Evolutionary conservation across 2,888 invertebrate species (phyloP).

Genomic region (Platycheirus albimanus): DNA sequence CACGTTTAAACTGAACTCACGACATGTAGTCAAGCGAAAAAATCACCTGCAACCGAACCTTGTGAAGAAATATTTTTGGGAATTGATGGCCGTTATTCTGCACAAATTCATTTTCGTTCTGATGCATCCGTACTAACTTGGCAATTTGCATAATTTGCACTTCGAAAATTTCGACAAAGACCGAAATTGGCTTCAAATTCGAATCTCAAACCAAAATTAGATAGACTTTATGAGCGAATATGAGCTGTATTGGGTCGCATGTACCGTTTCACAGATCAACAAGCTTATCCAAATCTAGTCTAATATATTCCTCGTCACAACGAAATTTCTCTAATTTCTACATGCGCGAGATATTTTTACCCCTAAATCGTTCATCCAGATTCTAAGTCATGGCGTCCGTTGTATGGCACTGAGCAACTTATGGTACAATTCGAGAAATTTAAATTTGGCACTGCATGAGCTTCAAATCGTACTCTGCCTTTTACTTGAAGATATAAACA

Average conservation of each 20-base stretch:
- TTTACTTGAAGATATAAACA: no score
- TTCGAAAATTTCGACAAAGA: conserved; percentile 4
- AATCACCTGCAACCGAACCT: conserved; percentile 9
- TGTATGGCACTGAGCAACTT: no score
- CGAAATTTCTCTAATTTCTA: no score
- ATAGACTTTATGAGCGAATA: background rate
- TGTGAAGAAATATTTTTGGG: conserved; percentile 24
- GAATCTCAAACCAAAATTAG: background rate
- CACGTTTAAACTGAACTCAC: conserved; percentile 3
- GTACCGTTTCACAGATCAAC: background rate
- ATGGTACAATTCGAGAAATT: no score
- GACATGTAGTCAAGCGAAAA: background rate
- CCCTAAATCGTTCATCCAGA: no score
- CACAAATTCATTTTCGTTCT: conserved; percentile 8
- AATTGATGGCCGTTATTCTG: conserved; percentile 23
- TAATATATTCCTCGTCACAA: background rate
- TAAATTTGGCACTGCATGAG: no score
- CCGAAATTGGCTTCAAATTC: background rate
- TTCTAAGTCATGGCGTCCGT: no score
- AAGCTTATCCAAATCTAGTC: background rate
- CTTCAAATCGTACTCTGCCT: no score
- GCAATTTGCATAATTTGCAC: conserved; percentile 18
- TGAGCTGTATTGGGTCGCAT: conserved; percentile 7
- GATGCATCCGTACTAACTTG: conserved; percentile 22
- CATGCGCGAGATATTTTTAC: no score